A percentile compares a stretch with the other conserved stretches of the same genome.
These are phyloP conservation scores for Maccullochella peelii DNA, from an alignment of 2,113 vertebrate genomes.

Conservation along the genomic window DNA sequence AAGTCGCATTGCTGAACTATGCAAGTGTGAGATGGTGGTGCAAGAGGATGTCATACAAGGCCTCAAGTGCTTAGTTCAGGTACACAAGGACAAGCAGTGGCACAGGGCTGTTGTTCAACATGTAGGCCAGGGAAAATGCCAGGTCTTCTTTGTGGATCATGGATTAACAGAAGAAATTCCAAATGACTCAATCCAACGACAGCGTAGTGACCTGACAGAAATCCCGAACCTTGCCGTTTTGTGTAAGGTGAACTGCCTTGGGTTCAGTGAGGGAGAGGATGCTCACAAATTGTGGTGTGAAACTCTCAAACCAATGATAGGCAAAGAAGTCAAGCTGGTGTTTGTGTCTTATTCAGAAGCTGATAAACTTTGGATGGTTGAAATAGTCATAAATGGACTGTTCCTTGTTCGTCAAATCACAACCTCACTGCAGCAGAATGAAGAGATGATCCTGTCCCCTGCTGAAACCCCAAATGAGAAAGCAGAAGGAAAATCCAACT, in stretches of 20 bases:
- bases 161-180: slow-evolving; percentile 78
- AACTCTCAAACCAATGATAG: slow-evolving; percentile 63
- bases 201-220: slow-evolving; percentile 54
- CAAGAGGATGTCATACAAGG: slow-evolving; percentile 77
- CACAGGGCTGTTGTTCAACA: slow-evolving; percentile 80
- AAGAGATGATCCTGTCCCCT: neutral
- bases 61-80: slow-evolving; percentile 84
- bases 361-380: slow-evolving; percentile 82
- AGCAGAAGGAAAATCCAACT: neutral
- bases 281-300: slow-evolving; percentile 50
- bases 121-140: slow-evolving; percentile 60
- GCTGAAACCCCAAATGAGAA: neutral
- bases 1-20: slow-evolving; percentile 60
- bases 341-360: slow-evolving; percentile 79
- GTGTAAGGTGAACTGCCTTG: slow-evolving; percentile 81
- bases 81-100: slow-evolving; percentile 74
- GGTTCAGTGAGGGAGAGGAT: slow-evolving; percentile 50
- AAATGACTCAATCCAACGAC: slow-evolving; percentile 59
- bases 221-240: slow-evolving; percentile 82
- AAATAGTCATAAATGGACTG: slow-evolving; percentile 75
- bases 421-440: neutral
- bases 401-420: slow-evolving; percentile 62
- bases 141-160: slow-evolving; percentile 84
- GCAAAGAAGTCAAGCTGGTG: slow-evolving; percentile 76
- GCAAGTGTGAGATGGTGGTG: slow-evolving; percentile 49